phyloP scores from a whole-genome alignment of 2,888 invertebrate genomes.

The Sussaba pulchella region DNA sequence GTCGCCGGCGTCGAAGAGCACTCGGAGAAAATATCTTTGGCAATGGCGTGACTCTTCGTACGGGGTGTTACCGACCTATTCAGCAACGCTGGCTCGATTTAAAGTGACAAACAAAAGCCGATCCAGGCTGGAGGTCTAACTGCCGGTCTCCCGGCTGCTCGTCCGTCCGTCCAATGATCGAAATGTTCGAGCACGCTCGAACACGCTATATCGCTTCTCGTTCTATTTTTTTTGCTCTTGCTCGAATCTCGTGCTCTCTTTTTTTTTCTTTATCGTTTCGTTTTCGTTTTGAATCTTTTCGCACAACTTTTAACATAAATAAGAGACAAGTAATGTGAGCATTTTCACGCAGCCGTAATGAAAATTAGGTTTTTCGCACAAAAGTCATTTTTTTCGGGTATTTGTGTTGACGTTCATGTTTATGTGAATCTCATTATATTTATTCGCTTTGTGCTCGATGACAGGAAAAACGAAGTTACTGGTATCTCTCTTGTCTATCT shows the following conservation, averaged over 20 bases:
- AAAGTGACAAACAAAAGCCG: conserved; percentile 79
- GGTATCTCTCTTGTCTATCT: neutral
- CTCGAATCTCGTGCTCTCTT: conserved; percentile 73
- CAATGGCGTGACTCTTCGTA: conserved; percentile 65
- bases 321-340: too few relatives aligned
- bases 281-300: neutral
- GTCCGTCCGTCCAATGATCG: conserved; percentile 60
- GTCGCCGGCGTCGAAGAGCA: conserved; percentile 26
- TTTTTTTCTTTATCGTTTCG: conserved; percentile 14
- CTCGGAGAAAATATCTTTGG: conserved; percentile 57
- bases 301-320: conserved; percentile 72
- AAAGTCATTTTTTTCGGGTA: conserved; percentile 63
- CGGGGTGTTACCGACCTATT: conserved; percentile 73
- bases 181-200: conserved; percentile 13
- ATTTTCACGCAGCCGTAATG: too few relatives aligned
- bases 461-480: too few relatives aligned
- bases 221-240: too few relatives aligned
- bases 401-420: too few relatives aligned
- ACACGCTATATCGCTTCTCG: too few relatives aligned
- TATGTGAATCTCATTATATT: too few relatives aligned
- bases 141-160: conserved; percentile 55
- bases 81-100: conserved; percentile 74
- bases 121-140: conserved; percentile 59
- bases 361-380: conserved; percentile 75
- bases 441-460: neutral